These are phyloP conservation scores for Ochotona curzoniae DNA, from an alignment of 2,113 vertebrate genomes.

Conservation along the genomic window DNA sequence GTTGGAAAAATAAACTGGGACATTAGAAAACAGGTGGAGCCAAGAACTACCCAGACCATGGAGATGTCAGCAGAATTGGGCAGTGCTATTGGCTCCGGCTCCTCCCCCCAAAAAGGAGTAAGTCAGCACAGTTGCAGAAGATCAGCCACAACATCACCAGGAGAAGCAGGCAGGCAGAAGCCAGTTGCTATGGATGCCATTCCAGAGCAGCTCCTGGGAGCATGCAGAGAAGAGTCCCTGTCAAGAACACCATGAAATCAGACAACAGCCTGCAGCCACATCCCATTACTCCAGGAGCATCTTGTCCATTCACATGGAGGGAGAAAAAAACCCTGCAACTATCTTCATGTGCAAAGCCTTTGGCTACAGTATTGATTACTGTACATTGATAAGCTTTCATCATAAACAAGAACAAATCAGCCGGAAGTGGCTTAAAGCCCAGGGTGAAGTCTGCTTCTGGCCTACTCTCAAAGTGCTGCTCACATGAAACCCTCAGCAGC, in stretches of 20 bases:
- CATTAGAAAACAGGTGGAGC: neutral
- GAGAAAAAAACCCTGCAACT: neutral
- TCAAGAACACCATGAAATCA: neutral
- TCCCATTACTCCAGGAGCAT: neutral
- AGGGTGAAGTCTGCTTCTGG: neutral
- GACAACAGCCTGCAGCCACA: neutral
- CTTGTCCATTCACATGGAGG: neutral
- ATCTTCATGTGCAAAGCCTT: neutral
- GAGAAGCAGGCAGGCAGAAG: neutral
- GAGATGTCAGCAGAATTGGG: neutral
- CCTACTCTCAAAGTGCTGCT: neutral
- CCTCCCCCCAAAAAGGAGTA: neutral
- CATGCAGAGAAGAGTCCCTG: neutral
- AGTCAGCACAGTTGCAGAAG: neutral
- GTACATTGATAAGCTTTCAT: no score
- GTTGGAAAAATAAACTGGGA: neutral
- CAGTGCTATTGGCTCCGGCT: rapidly evolving
- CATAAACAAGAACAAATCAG: neutral
- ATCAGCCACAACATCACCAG: neutral
- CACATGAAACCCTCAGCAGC: neutral
- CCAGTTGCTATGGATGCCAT: neutral
- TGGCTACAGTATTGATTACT: no score
- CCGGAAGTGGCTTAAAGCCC: neutral
- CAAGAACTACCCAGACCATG: neutral
- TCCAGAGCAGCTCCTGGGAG: neutral